Conservation (phyloP, 2,113 vertebrate genomes). For the Pygoscelis antarcticus region DNA sequence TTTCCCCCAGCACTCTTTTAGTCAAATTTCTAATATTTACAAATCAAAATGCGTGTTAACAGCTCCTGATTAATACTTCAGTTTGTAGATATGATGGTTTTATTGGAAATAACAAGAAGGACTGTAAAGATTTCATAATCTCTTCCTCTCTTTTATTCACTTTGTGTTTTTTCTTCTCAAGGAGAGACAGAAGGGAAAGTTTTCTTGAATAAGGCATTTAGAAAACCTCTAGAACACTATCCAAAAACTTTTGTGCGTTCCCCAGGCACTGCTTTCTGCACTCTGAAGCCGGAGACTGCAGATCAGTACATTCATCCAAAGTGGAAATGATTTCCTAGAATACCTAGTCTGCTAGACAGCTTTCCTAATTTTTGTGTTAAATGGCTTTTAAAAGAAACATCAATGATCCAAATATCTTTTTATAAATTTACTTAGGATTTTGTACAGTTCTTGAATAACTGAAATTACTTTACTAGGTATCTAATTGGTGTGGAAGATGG, state of each 20-base stretch:
- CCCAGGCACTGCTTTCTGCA: not conserved
- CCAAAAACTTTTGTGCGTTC: not conserved
- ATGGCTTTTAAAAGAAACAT: not conserved
- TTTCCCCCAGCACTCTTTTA: not conserved
- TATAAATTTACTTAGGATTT: not conserved
- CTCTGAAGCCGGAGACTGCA: slow-evolving; percentile 2
- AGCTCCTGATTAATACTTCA: not conserved
- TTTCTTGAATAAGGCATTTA: not conserved
- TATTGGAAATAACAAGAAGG: not conserved
- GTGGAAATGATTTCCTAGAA: slow-evolving; percentile 32
- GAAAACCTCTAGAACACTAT: not conserved
- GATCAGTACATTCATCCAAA: slow-evolving; percentile 23
- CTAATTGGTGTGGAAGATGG: not conserved
- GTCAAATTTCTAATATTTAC: not conserved
- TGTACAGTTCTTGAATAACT: not conserved
- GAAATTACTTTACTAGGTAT: not conserved
- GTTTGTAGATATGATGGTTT: not conserved
- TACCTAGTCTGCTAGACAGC: not conserved
- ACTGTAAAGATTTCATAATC: not conserved
- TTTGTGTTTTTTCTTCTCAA: not conserved
- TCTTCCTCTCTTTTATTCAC: not conserved
- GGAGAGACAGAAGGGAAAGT: not conserved
- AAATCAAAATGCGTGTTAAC: not conserved
- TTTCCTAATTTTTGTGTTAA: not conserved
- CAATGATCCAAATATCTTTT: not conserved